These are phyloP conservation scores for Sternotherus odoratus DNA, from an alignment of 2,797 vertebrate species.

Conservation along the genomic window DNA sequence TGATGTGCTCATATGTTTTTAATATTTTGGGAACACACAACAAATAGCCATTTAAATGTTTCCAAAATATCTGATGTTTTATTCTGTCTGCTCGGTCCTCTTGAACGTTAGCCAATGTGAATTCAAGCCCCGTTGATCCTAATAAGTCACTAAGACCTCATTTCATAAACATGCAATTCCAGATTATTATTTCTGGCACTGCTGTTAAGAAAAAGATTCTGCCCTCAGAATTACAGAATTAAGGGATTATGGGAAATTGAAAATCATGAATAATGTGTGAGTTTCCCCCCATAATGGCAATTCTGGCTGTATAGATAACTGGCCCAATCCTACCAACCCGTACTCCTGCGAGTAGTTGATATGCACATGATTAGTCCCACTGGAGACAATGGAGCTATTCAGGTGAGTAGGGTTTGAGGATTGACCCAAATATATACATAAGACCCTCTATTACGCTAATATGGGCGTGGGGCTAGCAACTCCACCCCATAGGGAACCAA, in stretches of 20 bases:
- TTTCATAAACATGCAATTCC: slow-evolving; percentile 73
- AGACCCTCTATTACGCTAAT: not conserved
- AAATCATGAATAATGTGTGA: slow-evolving; percentile 38
- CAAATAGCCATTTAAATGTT: slow-evolving; percentile 21
- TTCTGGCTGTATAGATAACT: not conserved
- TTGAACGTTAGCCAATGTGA: slow-evolving; percentile 61
- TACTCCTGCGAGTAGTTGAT: not conserved
- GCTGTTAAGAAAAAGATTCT: slow-evolving; percentile 53
- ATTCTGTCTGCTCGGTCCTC: slow-evolving; percentile 32
- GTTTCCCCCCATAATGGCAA: not conserved
- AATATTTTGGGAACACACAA: slow-evolving; percentile 11
- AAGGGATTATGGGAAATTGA: slow-evolving; percentile 63
- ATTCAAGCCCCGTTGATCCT: slow-evolving; percentile 66
- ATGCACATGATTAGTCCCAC: not conserved
- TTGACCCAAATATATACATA: fast-evolving
- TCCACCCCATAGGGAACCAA: no score
- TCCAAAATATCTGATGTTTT: slow-evolving; percentile 36
- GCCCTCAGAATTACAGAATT: slow-evolving; percentile 42
- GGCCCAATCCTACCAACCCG: not conserved
- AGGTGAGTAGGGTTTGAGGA: not conserved
- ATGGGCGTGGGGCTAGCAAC: no score
- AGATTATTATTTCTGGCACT: slow-evolving; percentile 72
- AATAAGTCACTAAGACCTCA: slow-evolving; percentile 68
- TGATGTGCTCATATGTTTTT: slow-evolving; percentile 2
- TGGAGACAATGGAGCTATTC: not conserved